Conservation (phyloP, 2,888 invertebrate genomes). For the Ormyrus labotus region DNA sequence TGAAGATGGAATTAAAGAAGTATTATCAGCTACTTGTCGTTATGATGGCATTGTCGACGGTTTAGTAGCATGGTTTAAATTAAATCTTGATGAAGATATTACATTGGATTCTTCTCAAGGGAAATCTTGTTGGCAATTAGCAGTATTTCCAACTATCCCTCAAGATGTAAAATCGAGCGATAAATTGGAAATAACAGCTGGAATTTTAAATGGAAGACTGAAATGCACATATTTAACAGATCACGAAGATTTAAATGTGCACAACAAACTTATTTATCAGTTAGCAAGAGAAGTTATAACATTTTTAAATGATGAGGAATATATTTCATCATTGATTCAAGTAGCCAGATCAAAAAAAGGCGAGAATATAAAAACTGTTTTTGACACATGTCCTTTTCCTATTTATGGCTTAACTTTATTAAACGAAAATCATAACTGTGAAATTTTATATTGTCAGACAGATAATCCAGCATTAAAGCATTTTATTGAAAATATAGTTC, state of each 20-base stretch:
- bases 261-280: slow-evolving; percentile 73
- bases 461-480: slow-evolving; percentile 72
- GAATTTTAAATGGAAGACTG: slow-evolving; percentile 62
- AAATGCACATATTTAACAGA: slow-evolving; percentile 68
- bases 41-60: slow-evolving; percentile 80
- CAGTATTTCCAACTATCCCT: slow-evolving; percentile 78
- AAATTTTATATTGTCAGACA: slow-evolving; percentile 75
- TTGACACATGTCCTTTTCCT: slow-evolving; percentile 82
- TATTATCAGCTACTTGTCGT: slow-evolving; percentile 72
- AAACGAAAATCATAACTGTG: slow-evolving; percentile 76
- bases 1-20: slow-evolving; percentile 72
- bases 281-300: slow-evolving; percentile 66
- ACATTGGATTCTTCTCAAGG: slow-evolving; percentile 81
- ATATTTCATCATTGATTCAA: slow-evolving; percentile 74
- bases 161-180: slow-evolving; percentile 57
- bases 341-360: slow-evolving; percentile 72
- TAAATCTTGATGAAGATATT: slow-evolving; percentile 81
- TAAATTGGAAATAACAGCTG: slow-evolving; percentile 59
- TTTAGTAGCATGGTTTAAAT: slow-evolving; percentile 85
- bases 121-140: slow-evolving; percentile 86
- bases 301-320: slow-evolving; percentile 75
- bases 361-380: slow-evolving; percentile 69
- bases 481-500: slow-evolving; percentile 76
- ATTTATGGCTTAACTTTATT: slow-evolving; percentile 80
- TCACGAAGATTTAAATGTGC: slow-evolving; percentile 72